Evolutionary conservation across 1,140 invertebrate genomes (phyloP).

Genomic region (Drosophila novamexicana): DNA sequence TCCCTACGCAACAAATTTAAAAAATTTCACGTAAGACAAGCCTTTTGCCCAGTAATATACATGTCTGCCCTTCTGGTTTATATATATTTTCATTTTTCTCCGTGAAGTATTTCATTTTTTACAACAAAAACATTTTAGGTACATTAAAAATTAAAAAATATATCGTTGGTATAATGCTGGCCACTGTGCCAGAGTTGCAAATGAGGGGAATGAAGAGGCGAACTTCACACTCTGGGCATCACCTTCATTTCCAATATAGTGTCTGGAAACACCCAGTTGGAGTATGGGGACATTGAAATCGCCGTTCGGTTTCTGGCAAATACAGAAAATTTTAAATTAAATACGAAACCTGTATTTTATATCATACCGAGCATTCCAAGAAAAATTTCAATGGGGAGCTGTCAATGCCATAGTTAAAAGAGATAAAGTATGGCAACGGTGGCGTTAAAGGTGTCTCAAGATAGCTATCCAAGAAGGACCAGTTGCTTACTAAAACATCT

Average conservation of each 20-base stretch:
- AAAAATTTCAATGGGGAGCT: constrained; percentile 87
- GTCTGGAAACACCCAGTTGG: constrained; percentile 33
- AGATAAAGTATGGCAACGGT: constrained; percentile 88
- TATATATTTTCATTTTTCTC: no score
- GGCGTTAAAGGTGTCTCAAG: constrained; percentile 85
- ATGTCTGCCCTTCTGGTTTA: no score
- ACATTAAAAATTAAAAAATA: constrained; percentile 30
- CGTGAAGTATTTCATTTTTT: no score
- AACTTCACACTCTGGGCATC: constrained; percentile 42
- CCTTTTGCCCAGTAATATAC: no score
- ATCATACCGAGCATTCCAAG: constrained; percentile 85
- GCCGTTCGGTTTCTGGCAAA: constrained; percentile 81
- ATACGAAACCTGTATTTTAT: background rate
- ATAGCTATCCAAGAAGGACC: constrained; percentile 87
- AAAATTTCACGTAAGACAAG: no score
- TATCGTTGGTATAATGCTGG: constrained; percentile 44
- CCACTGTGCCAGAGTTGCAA: constrained; percentile 46
- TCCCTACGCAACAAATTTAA: no score
- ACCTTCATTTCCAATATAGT: constrained; percentile 33
- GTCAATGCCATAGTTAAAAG: constrained; percentile 87
- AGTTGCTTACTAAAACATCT: constrained; percentile 86
- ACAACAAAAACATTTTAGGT: background rate
- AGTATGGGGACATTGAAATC: constrained; percentile 52
- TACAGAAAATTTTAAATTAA: background rate
- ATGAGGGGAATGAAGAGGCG: constrained; percentile 38